Conservation (phyloP, 2,113 vertebrate genomes). For the Madoqua kirkii region DNA sequence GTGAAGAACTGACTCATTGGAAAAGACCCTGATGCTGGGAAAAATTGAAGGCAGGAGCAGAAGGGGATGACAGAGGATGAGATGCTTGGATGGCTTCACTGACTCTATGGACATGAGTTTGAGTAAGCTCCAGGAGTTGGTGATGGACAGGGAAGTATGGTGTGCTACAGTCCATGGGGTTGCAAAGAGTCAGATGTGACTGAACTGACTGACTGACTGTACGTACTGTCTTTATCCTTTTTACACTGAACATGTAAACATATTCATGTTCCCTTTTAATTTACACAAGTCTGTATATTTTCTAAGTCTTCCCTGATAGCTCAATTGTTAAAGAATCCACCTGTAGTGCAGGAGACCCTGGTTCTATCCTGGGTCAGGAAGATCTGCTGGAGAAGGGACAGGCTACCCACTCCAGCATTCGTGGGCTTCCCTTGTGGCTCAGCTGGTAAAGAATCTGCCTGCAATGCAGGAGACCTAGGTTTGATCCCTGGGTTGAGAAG, state of each 20-base stretch:
- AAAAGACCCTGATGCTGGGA: not conserved
- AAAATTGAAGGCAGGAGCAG: not conserved
- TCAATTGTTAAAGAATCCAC: not conserved
- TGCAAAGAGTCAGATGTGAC: rapidly evolving
- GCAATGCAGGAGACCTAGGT: not conserved
- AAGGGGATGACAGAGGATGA: not conserved
- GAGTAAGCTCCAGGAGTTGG: not conserved
- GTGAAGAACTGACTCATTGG: not conserved
- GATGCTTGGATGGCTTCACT: not conserved
- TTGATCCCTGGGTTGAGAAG: not conserved
- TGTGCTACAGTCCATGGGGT: not conserved
- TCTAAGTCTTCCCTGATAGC: not conserved
- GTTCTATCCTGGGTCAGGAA: not conserved
- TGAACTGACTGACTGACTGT: not conserved
- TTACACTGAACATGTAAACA: not conserved
- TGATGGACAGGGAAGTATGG: not conserved
- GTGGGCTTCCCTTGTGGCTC: not conserved
- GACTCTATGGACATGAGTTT: not conserved
- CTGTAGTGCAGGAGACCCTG: not conserved
- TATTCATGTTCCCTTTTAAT: not conserved
- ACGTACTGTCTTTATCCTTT: not conserved
- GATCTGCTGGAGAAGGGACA: not conserved
- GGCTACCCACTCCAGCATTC: not conserved
- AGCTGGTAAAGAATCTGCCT: not conserved
- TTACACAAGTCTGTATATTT: not conserved